A percentile compares a stretch with the other conserved stretches of the same genome.
Conservation (phyloP, 2,797 vertebrate species). For the Enteromius mattozi region DNA sequence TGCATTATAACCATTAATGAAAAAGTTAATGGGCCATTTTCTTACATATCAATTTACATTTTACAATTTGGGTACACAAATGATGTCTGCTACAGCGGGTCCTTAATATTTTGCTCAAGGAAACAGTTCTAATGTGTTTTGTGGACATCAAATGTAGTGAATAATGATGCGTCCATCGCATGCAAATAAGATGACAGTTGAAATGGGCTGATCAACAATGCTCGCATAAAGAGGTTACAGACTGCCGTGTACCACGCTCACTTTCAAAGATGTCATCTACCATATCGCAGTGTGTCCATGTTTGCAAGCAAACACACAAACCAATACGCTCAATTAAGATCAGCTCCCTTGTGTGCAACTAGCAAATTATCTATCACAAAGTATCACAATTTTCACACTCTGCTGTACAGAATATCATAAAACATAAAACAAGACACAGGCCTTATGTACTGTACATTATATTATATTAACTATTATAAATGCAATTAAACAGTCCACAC, state of each 20-base stretch:
- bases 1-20: constrained; percentile 99
- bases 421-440: not conserved
- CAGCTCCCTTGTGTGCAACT: constrained; percentile 20
- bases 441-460: not conserved
- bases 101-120: constrained; percentile 91
- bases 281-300: constrained; percentile 14
- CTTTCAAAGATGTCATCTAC: constrained; percentile 36
- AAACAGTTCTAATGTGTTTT: constrained; percentile 99
- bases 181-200: constrained; percentile 92
- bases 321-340: constrained; percentile 58
- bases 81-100: constrained; percentile 91
- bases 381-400: constrained; percentile 4
- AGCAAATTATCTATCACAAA: constrained; percentile 22
- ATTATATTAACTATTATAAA: not conserved
- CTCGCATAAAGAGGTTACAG: constrained; percentile 86
- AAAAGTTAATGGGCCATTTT: constrained; percentile 99
- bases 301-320: constrained; percentile 50
- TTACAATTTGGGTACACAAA: constrained; percentile 97
- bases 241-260: constrained; percentile 34
- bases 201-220: constrained; percentile 90
- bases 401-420: constrained; percentile 15
- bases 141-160: constrained; percentile 97
- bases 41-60: constrained; percentile 99
- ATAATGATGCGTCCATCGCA: constrained; percentile 96
- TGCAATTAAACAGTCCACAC: not conserved